A percentile compares a stretch with the other conserved stretches of the same genome.
These are phyloP conservation scores for Erpetoichthys calabaricus DNA, from an alignment of 2,797 vertebrate species.

Conservation along the genomic window DNA sequence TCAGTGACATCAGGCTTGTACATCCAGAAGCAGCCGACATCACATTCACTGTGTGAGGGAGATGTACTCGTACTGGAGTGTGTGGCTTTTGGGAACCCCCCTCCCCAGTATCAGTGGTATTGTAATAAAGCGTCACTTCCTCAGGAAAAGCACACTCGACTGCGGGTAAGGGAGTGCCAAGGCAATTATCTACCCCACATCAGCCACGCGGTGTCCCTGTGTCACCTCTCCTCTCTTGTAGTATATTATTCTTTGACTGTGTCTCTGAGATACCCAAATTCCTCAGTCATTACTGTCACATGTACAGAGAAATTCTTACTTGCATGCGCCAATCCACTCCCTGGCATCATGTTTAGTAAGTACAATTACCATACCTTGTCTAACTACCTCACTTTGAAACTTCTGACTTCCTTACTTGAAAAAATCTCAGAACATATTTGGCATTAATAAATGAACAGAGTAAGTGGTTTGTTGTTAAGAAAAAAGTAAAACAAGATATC, in stretches of 20 bases:
- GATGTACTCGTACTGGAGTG: constrained; percentile 50
- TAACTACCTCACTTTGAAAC: no score
- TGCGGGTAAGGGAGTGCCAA: constrained; percentile 36
- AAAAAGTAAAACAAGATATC: no score
- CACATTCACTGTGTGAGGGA: constrained; percentile 45
- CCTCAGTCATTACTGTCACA: no score
- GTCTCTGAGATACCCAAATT: background rate
- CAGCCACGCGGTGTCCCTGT: background rate
- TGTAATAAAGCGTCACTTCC: constrained; percentile 39
- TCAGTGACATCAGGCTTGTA: constrained; percentile 41
- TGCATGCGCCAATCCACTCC: no score
- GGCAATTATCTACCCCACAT: background rate
- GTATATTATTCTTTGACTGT: background rate
- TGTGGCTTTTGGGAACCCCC: constrained; percentile 50
- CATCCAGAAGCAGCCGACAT: constrained; percentile 44
- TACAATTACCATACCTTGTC: no score
- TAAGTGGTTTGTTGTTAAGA: no score
- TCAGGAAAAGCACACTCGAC: constrained; percentile 26
- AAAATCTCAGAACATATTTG: no score
- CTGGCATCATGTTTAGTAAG: no score
- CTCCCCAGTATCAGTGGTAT: constrained; percentile 68
- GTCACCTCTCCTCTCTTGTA: background rate
- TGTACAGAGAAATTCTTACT: no score
- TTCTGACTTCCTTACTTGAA: no score
- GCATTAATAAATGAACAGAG: no score